Conservation (phyloP, 2,888 invertebrate species). For the Cacoxenus indagator region DNA sequence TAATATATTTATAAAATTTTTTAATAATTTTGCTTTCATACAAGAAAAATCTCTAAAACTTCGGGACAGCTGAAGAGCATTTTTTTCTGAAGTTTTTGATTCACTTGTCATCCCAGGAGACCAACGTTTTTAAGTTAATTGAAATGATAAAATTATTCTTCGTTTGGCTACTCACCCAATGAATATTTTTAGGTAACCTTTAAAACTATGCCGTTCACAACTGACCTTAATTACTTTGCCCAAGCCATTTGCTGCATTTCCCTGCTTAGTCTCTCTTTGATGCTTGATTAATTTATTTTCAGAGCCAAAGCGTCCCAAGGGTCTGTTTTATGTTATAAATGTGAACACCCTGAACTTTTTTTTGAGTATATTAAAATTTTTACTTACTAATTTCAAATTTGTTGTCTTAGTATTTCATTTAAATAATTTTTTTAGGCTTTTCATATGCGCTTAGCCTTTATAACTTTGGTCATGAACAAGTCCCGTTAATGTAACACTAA, state of each 20-base stretch:
- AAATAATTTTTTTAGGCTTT: background rate
- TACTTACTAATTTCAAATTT: background rate
- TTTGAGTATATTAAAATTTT: slow-evolving; percentile 29
- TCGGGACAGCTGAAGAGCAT: too few species aligned
- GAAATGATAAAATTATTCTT: background rate
- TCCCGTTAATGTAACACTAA: slow-evolving; percentile 22
- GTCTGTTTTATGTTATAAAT: background rate
- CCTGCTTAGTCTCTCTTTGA: background rate
- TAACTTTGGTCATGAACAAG: slow-evolving; percentile 6
- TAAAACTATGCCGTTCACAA: slow-evolving; percentile 25
- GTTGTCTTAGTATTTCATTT: background rate
- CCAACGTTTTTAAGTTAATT: background rate
- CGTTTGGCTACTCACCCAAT: background rate
- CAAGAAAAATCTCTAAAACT: too few species aligned
- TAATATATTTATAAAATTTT: too few species aligned
- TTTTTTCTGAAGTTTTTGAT: too few species aligned
- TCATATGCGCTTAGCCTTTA: background rate
- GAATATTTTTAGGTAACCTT: background rate
- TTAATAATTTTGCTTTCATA: too few species aligned
- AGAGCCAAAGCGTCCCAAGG: background rate
- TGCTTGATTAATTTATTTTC: too few species aligned
- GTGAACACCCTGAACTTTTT: slow-evolving; percentile 20
- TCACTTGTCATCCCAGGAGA: background rate
- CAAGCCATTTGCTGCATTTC: background rate
- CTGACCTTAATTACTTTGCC: slow-evolving; percentile 53